Evolutionary conservation across 1,140 invertebrate genomes (phyloP).

Genomic region (Wiebesia pumilae): DNA sequence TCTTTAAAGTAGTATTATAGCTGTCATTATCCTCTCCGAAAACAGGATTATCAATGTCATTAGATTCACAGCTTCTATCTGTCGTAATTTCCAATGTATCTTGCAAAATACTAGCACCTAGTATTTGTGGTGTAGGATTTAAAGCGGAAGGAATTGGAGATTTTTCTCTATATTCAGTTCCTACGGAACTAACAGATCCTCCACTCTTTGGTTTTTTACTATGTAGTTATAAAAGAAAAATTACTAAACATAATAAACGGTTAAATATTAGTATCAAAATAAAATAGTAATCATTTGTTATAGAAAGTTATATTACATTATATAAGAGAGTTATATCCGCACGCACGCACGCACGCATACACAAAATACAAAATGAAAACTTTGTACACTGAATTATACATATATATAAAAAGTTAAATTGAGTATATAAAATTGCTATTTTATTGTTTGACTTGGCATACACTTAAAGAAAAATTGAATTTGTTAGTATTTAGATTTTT

Average conservation of each 20-base stretch:
- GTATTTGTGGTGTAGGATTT: slow-evolving; percentile 69
- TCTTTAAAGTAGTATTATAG: slow-evolving; percentile 75
- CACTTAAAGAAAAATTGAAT: no score
- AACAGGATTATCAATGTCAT: slow-evolving; percentile 70
- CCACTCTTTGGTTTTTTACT: slow-evolving; percentile 76
- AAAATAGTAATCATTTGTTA: background rate
- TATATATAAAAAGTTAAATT: no score
- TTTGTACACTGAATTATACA: no score
- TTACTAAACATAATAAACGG: background rate
- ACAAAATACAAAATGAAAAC: no score
- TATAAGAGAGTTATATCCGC: no score
- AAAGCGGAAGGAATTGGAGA: slow-evolving; percentile 69
- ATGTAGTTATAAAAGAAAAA: slow-evolving; percentile 44
- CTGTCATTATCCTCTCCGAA: slow-evolving; percentile 68
- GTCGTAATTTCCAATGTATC: slow-evolving; percentile 64
- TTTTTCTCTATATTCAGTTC: slow-evolving; percentile 71
- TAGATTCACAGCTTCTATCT: slow-evolving; percentile 54
- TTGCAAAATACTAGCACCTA: slow-evolving; percentile 68
- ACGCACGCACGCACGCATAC: no score
- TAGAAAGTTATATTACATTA: no score
- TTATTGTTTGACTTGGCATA: no score
- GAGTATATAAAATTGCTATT: no score
- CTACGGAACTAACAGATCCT: slow-evolving; percentile 69
- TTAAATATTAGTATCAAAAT: background rate
- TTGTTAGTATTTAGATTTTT: no score